Evolutionary conservation across 2,113 vertebrate genomes (phyloP).

Genomic region (Telmatochromis sp.): DNA sequence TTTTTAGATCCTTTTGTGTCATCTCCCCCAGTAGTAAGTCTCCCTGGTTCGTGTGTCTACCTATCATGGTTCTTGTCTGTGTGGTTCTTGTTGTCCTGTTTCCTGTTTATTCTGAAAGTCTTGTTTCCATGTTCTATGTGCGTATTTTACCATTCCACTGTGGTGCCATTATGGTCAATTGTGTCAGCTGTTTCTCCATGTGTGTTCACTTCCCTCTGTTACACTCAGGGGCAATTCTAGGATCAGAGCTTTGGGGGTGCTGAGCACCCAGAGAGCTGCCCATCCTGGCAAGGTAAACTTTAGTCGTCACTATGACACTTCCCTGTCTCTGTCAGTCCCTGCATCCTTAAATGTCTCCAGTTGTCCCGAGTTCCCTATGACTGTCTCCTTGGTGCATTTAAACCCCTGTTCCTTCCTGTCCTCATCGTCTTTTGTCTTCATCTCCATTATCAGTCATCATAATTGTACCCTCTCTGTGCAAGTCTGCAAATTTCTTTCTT

Average conservation of each 20-base stretch:
- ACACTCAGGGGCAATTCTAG: neutral
- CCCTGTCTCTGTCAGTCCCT: fast-evolving
- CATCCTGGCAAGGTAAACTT: no score
- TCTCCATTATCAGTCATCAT: no score
- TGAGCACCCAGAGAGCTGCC: no score
- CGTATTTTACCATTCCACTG: neutral
- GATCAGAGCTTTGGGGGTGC: no score
- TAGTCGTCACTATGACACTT: fast-evolving
- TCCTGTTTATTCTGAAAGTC: neutral
- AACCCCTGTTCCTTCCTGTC: no score
- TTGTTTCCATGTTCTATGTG: neutral
- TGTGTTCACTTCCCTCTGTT: neutral
- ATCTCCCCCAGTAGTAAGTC: neutral
- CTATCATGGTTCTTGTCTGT: neutral
- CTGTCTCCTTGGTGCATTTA: no score
- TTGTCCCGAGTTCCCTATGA: no score
- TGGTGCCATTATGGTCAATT: neutral
- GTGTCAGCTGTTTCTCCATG: neutral
- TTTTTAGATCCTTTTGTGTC: neutral
- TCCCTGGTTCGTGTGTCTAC: neutral
- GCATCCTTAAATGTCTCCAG: no score
- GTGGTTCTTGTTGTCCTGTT: neutral
- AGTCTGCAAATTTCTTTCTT: no score
- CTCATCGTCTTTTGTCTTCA: no score
- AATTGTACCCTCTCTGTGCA: no score